Evolutionary conservation across 2,113 vertebrate species (phyloP), one percentile per base, ranked within the genome.

Genomic region (Caranx melampygus): DNA sequence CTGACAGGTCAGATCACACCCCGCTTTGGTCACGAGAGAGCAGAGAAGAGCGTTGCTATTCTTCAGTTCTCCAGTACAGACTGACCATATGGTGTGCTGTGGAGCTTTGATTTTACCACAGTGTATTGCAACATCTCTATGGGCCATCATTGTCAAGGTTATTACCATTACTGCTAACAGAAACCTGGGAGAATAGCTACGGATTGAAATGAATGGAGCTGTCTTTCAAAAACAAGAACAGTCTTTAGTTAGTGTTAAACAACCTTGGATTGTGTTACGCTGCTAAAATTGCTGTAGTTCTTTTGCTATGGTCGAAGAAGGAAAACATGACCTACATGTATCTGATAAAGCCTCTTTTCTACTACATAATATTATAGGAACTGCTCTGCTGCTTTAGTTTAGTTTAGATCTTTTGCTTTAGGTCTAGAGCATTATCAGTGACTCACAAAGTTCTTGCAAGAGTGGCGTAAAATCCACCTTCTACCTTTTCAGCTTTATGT

Each of bases 1-100:
- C 42, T 70, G 52, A 88, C 70, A 83, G 83, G 74, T 90, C 88
- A 87, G 62, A 61, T 75, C 85, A 61, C 80, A 42, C 57, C 44
- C 69, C 34, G 71, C 77, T 83, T 52, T 65, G 33, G 74, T 64
- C 83, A 72, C 26, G 45, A 59, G 77, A 64, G 77, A 72, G 62
- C 54, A 60, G 54, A 55, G n/a, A 31, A 31, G 61, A 64, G 61
- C 58, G 74, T 58, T 52, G 66, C 59, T 57, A 55, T 26, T 51
- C 66, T 58, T 51, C 14, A 11, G 44, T 37, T 37, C 35, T 34
- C 55, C 21, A 2, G 55, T 75, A 40, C 60, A 52, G 37, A 21
- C 37, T 16, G 37, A 57, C 62, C 78, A 79, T 76, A 76, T 75
- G 87, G 62, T 65, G 69, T 57, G 81, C 34, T 54, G 78, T 54